Evolutionary conservation across 2,797 vertebrate species (phyloP), one percentile per base, ranked within the genome.

Genomic region (Hylomyscus alleni): DNA sequence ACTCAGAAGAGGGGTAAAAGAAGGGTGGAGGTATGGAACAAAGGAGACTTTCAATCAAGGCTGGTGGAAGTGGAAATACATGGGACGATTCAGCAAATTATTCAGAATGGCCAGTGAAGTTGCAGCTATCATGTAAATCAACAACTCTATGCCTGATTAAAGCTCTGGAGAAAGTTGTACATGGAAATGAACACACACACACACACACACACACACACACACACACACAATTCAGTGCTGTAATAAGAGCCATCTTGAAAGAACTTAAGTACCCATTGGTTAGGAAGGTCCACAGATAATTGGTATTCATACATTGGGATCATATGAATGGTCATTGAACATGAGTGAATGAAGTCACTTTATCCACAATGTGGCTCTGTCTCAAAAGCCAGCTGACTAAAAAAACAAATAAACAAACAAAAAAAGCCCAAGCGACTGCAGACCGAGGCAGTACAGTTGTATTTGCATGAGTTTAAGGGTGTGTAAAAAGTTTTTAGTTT

Each of bases 391-490:
- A 54, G 50, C 29, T 52, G 34, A 90, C 31, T 76, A 44, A 50
- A 44, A 44, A 44, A 44, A 44, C 3, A 44, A 44, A 44, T 3
- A 44, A 44, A 44, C 3, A 44, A 44, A 44, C 3, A 44, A 44
- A 44, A 44, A 89, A 65, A 94, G 50, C 34, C 37, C 6, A 2
- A 73, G 40, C 6, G 54, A n/a, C 26, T 6, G 2, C 7, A 15
- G 5, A 6, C 52, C 44, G 87, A 78, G 40, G 31, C 24, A 85
- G n/a, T 37, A 29, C 12, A n/a, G 56, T 54, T 77, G 14, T 78
- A 54, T 75, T 86, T 85, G 69, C 10, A 81, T 69, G 69, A 94
- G 76, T 50, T 50, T 87, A 50, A 81, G 89, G 72, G 37, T 44
- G 29, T 85, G 4, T 37, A 31, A 90, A 85, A 93, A 92, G 67